Evolutionary conservation across 1,140 invertebrate genomes (phyloP), one percentile per base, ranked within the genome.

Genomic region (Cotesia vestalis): DNA sequence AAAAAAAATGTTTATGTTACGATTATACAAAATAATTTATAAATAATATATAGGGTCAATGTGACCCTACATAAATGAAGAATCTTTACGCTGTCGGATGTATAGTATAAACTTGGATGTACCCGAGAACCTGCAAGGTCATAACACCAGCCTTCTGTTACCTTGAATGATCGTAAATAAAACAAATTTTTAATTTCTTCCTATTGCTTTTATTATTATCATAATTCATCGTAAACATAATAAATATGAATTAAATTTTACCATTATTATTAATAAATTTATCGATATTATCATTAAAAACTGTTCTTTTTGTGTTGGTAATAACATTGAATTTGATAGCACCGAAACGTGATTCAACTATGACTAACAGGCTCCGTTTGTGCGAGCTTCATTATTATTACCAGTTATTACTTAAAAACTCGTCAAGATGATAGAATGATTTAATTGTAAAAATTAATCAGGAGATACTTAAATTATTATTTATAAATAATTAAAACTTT

Each of bases 301-400:
- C 2, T 27, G 1, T 27, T 3, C 2, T 27, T 27, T 27, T 27
- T 27, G 27, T 2, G 27, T 1, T 27, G 27, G 40, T 46, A 9
- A 46, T 46, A 46, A 11, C 9, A 40, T 12, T 35, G 40, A 35
- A 74, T 75, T 73, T 74, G 69, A 71, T 76, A 77, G 76, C 73
- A 74, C 71, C 67, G 75, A 67, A 79, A 78, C 76, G 74, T 78
- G 78, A 79, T 78, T 79, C 75, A 76, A 70, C 78, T 75, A 77
- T 80, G 78, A 80, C 78, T 78, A 78, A 80, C 74, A 64, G 20
- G 12, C 62, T 64, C n/a, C 12, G 51, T 35, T 66, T 40, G 36
- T 12, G n/a, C 14, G 52, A 67, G 40, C 12, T 27, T 9, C 6
- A 34, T 67, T 11, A 57, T 52, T 34, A n/a, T 14, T 17, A 40